Evolutionary conservation across 2,113 vertebrate species (phyloP).

Genomic region (Collichthys lucidus): DNA sequence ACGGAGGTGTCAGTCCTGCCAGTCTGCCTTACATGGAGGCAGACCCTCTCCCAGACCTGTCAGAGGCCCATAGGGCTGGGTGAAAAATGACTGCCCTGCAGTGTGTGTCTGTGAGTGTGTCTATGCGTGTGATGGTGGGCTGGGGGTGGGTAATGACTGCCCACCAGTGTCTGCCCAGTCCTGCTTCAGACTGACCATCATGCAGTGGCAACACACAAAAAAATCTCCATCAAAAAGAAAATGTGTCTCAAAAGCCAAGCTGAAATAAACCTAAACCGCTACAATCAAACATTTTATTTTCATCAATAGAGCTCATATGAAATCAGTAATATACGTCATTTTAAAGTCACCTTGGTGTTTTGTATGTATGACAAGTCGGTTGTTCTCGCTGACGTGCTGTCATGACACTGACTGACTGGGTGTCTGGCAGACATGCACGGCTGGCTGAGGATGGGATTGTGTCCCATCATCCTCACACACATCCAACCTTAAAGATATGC

Average conservation of each 20-base stretch:
- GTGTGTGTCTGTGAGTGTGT: slow-evolving; percentile 50
- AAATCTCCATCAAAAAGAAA: background rate
- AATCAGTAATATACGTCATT: background rate
- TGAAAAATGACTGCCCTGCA: slow-evolving; percentile 79
- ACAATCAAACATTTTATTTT: background rate
- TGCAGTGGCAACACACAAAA: slow-evolving; percentile 21
- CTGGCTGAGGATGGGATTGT: slow-evolving; percentile 55
- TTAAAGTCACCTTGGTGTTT: background rate
- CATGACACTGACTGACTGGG: slow-evolving; percentile 28
- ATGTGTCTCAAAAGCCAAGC: background rate
- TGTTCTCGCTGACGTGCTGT: slow-evolving; percentile 9
- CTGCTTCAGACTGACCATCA: slow-evolving; percentile 35
- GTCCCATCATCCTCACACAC: slow-evolving; percentile 17
- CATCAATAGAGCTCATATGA: background rate
- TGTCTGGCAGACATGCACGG: slow-evolving; percentile 53
- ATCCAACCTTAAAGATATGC: slow-evolving; percentile 5
- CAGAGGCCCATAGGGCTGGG: slow-evolving; percentile 68
- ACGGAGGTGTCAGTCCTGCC: slow-evolving; percentile 77
- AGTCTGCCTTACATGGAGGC: slow-evolving; percentile 70
- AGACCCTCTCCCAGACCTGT: slow-evolving; percentile 79
- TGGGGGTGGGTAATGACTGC: slow-evolving; percentile 52
- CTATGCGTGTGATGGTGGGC: slow-evolving; percentile 39
- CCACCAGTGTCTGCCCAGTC: slow-evolving; percentile 48
- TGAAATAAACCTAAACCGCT: background rate
- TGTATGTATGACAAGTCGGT: background rate